These are phyloP conservation scores for Hydra vulgaris DNA, from an alignment of 30 jellyfish, hydroid and myxozoan species.

Conservation along the genomic window DNA sequence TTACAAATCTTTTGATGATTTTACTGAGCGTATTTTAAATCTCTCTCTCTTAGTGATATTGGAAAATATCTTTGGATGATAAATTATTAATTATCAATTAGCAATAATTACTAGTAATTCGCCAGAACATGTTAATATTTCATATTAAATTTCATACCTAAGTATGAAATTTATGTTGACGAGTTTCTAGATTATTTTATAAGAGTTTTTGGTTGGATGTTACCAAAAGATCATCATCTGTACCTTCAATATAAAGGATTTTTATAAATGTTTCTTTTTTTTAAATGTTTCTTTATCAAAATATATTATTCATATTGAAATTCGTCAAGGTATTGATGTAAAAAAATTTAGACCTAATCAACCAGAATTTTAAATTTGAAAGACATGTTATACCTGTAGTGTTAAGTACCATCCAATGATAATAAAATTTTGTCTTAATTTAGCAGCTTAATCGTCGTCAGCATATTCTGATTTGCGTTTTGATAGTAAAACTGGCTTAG, in stretches of 20 bases:
- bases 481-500: constrained; percentile 27
- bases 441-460: constrained; percentile 30
- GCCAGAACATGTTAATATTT: background rate
- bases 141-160: background rate
- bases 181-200: background rate
- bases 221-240: background rate
- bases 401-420: background rate
- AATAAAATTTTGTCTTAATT: background rate
- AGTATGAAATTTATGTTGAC: background rate
- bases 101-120: too few relatives aligned
- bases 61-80: too few relatives aligned
- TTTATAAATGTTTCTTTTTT: background rate
- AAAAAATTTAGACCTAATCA: background rate
- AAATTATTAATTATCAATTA: too few relatives aligned
- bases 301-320: background rate
- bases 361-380: background rate
- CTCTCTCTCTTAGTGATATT: too few relatives aligned
- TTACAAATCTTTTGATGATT: too few relatives aligned
- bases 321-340: background rate
- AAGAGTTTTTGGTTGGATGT: background rate
- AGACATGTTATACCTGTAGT: background rate
- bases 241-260: background rate
- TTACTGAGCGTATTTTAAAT: too few relatives aligned
- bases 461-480: constrained; percentile 27
- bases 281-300: background rate